Conservation (phyloP, 2,113 vertebrate genomes). For the Hymenochirus boettgeri region DNA sequence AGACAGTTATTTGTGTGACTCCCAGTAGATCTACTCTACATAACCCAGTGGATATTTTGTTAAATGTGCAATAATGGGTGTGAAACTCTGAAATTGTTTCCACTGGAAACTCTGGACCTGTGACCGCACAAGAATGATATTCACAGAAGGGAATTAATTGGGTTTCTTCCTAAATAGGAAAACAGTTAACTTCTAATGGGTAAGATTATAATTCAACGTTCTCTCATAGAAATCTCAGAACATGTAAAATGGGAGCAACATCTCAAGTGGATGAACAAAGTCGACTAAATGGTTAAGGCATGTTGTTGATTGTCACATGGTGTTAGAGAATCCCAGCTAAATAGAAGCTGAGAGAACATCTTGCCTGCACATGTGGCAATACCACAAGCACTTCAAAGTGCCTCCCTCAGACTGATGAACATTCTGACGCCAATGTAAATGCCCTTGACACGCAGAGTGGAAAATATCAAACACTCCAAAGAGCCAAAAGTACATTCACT, state of each 20-base stretch:
- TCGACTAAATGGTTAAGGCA: constrained; percentile 70
- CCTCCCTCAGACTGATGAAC: constrained; percentile 88
- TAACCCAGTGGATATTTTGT: not conserved
- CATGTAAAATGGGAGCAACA: not conserved
- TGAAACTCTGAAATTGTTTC: constrained; percentile 9
- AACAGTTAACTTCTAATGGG: not conserved
- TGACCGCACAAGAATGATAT: constrained; percentile 14
- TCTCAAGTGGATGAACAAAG: fast-evolving
- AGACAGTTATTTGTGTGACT: not conserved
- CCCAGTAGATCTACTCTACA: not conserved
- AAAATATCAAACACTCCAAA: constrained; percentile 86
- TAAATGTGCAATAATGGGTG: not conserved
- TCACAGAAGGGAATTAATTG: not conserved
- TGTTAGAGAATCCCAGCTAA: constrained; percentile 72
- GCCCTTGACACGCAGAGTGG: constrained; percentile 92
- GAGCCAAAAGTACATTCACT: constrained; percentile 52
- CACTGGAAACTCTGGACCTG: not conserved
- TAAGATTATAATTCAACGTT: not conserved
- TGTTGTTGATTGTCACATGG: constrained; percentile 93
- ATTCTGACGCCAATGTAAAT: constrained; percentile 97
- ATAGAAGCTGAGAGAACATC: constrained; percentile 75
- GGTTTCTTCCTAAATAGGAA: constrained; percentile 4
- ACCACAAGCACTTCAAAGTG: constrained; percentile 96
- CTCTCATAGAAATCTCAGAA: not conserved
- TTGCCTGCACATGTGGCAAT: constrained; percentile 96